Base-by-base conservation (phyloP, 2,797 vertebrate species). In the Bufotes viridis region DNA sequence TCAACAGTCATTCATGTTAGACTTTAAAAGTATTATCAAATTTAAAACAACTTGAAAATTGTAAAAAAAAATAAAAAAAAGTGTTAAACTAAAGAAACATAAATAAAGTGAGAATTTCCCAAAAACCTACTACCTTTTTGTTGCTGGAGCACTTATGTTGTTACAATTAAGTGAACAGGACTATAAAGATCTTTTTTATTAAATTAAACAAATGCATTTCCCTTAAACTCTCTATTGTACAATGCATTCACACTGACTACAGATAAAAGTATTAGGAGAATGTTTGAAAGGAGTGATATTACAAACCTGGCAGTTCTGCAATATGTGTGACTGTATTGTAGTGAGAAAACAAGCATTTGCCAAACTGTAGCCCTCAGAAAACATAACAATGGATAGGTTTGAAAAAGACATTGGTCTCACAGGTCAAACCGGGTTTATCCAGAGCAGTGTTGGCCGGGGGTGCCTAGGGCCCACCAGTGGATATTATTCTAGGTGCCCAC, bases 211-310 rank as follows among this genome's bases (percentile, higher is more conserved):
- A 24, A 74, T 34, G 60, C 83, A n/a, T 84, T 91, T 90, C 86
- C 70, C 51, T 61, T 29, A 72, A 86, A 89, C 83, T 90, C 86
- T 90, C 65, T 65, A 87, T 61, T 29, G 10, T 10, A 0, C 86
- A 13, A 82, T 90, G 87, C 88, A 83, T 81, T 85, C 90, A 90
- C 90, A 89, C 88, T 90, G 89, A 90, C 88, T 90, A 89, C 26
- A 91, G 90, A 93, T 91, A 93, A 93, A 92, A 87, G 91, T 90
- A 88, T 90, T 91, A 90, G 0, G 74, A 85, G 67, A 91, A 79
- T 84, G 74, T 89, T 88, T 90, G 89, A 82, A 90, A 89, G 84
- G 90, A 92, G 88, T 91, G 90, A 91, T 92, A 91, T 92, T 92
- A 91, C 90, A 91, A 90, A 91, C 89, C 83, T 91, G 90, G 92